phyloP scores from a whole-genome alignment of 2,888 invertebrate species.

The Tenthredo livida region DNA sequence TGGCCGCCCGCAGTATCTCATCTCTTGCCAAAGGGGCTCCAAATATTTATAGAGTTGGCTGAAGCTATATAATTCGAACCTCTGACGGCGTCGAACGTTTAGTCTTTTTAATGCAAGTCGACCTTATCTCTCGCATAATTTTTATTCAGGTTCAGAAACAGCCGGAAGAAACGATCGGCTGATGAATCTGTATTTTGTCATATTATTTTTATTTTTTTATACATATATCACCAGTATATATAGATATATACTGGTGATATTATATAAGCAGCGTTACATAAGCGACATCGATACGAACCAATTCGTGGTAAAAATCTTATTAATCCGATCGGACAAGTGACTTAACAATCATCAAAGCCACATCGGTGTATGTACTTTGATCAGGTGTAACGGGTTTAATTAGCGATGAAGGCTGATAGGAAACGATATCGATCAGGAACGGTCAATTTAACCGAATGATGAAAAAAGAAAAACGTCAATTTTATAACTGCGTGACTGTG shows the following conservation, averaged over 20 bases:
- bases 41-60: constrained; percentile 49
- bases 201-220: background rate
- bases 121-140: background rate
- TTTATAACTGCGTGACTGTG: constrained; percentile 12
- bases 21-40: constrained; percentile 30
- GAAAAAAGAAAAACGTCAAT: background rate
- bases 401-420: constrained; percentile 37
- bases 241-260: background rate
- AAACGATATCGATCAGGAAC: constrained; percentile 28
- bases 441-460: constrained; percentile 40
- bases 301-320: constrained; percentile 1
- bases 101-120: background rate
- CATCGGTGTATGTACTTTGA: constrained; percentile 29
- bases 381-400: constrained; percentile 40
- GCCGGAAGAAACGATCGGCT: background rate
- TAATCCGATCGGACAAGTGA: constrained; percentile 42
- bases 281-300: constrained; percentile 16
- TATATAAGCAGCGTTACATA: background rate
- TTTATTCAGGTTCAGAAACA: constrained; percentile 12
- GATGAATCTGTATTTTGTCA: background rate
- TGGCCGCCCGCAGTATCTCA: constrained; percentile 42
- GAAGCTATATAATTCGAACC: constrained; percentile 43
- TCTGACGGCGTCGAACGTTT: constrained; percentile 14
- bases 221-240: background rate
- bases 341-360: constrained; percentile 23